phyloP scores from a whole-genome alignment of 2,113 vertebrate species.

The Hemiscyllium ocellatum region DNA sequence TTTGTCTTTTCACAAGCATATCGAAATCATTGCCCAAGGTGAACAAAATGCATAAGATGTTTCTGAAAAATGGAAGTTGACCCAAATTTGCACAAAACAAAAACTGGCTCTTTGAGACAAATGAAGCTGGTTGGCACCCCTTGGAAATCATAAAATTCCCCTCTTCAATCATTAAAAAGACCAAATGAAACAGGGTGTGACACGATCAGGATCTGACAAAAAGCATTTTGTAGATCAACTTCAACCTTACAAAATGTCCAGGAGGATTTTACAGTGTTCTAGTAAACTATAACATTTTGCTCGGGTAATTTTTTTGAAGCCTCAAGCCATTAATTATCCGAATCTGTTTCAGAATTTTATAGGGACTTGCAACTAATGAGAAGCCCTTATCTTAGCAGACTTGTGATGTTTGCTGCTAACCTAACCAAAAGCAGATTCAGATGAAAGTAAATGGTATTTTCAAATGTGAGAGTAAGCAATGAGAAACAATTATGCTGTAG shows the following conservation, averaged over 20 bases:
- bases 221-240: background rate
- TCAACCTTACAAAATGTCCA: background rate
- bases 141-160: background rate
- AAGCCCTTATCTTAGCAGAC: background rate
- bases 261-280: background rate
- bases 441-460: background rate
- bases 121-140: background rate
- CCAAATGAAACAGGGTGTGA: background rate
- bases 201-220: background rate
- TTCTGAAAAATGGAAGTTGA: background rate
- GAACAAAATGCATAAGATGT: background rate
- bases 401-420: background rate
- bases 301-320: background rate
- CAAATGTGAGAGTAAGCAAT: background rate
- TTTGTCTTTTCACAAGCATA: background rate
- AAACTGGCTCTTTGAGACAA: background rate
- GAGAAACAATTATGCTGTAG: background rate
- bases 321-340: slow-evolving; percentile 16
- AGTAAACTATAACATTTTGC: background rate
- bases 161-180: background rate
- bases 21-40: background rate
- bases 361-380: slow-evolving; percentile 8
- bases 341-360: slow-evolving; percentile 3
- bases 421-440: background rate
- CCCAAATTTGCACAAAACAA: background rate